Conservation (phyloP, 2,888 invertebrate species). For the Thalpophila matura region DNA sequence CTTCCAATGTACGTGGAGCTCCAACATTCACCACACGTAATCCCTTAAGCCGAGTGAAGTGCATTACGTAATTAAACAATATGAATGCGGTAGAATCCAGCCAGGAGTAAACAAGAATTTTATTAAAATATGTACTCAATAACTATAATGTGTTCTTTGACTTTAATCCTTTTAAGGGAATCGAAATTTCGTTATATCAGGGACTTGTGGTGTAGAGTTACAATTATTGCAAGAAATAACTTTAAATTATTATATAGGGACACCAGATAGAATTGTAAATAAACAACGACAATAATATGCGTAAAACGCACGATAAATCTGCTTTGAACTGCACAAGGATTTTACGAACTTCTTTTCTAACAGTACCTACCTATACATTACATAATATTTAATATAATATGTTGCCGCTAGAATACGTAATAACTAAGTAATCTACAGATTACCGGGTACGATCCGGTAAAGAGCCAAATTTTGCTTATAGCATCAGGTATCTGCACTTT, state of each 20-base stretch:
- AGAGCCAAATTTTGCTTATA: too few species aligned
- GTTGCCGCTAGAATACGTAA: too few species aligned
- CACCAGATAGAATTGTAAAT: not conserved
- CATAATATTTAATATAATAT: too few species aligned
- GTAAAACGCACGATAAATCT: not conserved
- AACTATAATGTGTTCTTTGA: constrained; percentile 1
- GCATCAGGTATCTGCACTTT: too few species aligned
- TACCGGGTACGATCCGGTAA: too few species aligned
- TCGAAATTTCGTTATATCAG: not conserved
- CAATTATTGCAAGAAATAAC: not conserved
- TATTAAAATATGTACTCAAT: constrained; percentile 18
- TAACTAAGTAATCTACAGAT: not conserved
- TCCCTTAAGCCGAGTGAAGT: constrained; percentile 49
- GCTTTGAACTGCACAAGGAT: not conserved
- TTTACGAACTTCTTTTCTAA: too few species aligned
- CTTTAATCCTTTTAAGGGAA: not conserved
- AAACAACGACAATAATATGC: not conserved
- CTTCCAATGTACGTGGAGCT: constrained; percentile 33
- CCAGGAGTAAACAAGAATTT: not conserved
- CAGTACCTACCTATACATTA: too few species aligned
- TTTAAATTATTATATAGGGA: not conserved
- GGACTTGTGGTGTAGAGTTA: not conserved
- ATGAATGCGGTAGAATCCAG: constrained; percentile 51
- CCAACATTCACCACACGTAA: constrained; percentile 43
- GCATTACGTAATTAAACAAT: constrained; percentile 57